Conservation (phyloP, 2,797 vertebrate genomes). For the Bradypodion ventrale region DNA sequence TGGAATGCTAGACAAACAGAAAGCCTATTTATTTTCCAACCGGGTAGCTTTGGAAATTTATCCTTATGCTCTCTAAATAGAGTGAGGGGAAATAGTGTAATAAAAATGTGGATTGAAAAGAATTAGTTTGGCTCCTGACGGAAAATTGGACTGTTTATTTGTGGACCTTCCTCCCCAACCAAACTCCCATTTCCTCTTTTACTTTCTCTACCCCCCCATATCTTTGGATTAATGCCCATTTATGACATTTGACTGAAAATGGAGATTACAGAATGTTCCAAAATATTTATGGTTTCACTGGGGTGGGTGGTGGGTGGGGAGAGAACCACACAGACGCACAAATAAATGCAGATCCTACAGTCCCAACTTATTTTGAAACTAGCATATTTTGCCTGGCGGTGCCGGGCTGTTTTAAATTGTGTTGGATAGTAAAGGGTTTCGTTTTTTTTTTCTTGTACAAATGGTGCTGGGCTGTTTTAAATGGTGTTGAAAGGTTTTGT, state of each 20-base stretch:
- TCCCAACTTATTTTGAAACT: constrained; percentile 5
- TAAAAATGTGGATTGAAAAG: constrained; percentile 82
- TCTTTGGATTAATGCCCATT: constrained; percentile 71
- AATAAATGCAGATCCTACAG: not conserved
- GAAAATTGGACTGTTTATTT: constrained; percentile 81
- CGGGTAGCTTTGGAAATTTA: constrained; percentile 82
- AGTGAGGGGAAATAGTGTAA: constrained; percentile 78
- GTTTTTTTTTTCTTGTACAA: too few relatives aligned
- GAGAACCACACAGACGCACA: not conserved
- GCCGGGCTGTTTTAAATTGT: too few relatives aligned
- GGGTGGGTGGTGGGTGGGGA: too few relatives aligned
- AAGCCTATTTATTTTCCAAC: constrained; percentile 82
- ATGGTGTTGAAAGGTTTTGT: too few relatives aligned
- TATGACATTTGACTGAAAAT: constrained; percentile 65
- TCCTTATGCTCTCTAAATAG: constrained; percentile 79
- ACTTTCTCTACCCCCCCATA: not conserved
- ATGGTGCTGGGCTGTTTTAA: too few relatives aligned
- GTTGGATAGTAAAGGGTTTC: too few relatives aligned
- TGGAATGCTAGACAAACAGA: constrained; percentile 81
- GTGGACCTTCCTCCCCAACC: constrained; percentile 53
- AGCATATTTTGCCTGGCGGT: too few relatives aligned
- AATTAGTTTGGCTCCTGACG: constrained; percentile 81
- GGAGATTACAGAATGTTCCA: constrained; percentile 65
- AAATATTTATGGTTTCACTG: constrained; percentile 57
- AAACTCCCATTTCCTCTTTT: not conserved